Evolutionary conservation across 2,113 vertebrate genomes (phyloP), one percentile per base, ranked within the genome.

Genomic region (Hippolais icterina): DNA sequence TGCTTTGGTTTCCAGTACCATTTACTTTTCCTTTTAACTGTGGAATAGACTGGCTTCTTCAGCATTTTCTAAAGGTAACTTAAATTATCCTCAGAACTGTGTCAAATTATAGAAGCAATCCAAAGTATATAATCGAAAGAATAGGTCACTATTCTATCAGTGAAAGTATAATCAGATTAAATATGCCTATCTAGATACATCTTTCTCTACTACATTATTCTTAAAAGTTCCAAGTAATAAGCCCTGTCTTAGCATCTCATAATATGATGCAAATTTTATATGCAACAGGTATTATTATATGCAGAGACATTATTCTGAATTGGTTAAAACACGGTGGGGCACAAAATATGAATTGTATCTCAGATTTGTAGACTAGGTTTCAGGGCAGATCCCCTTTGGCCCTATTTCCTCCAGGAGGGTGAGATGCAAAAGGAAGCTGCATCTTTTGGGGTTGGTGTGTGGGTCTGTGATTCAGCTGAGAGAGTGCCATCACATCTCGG

Each of bases 51-150:
- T 64, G 37, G 8, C 46, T 87, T 25, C 60, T 89, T 71, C 11
- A 7, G 17, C 50, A 83, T 79, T 94, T 97, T 66, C 56, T 83
- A 42, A 81, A 72, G 66, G 31, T 17, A 80, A 41, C 31, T 60
- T 59, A 68, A 92, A 87, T 92, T 84, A 66, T 88, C 23, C 65
- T 85, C 52, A 64, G 61, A 31, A 85, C 54, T 61, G 47, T 77
- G 42, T 87, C 81, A 94, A 91, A 89, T 91, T 77, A 69, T 29
- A 71, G 57, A 84, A 91, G 70, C 41, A 82, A 91, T 65, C 37
- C 29, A 28, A 95, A 70, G 19, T 39, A 63, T 20, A 7, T 68
- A 79, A 57, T 50, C 20, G 5, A 89, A 95, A 84, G 80, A 56
- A 68, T 29, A 89, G 83, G 77, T 87, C 70, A 53, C 88, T 76